Evolutionary conservation across 2,797 vertebrate genomes (phyloP), one percentile per base, ranked within the genome.

Genomic region (Enteromius unitaeniatus): DNA sequence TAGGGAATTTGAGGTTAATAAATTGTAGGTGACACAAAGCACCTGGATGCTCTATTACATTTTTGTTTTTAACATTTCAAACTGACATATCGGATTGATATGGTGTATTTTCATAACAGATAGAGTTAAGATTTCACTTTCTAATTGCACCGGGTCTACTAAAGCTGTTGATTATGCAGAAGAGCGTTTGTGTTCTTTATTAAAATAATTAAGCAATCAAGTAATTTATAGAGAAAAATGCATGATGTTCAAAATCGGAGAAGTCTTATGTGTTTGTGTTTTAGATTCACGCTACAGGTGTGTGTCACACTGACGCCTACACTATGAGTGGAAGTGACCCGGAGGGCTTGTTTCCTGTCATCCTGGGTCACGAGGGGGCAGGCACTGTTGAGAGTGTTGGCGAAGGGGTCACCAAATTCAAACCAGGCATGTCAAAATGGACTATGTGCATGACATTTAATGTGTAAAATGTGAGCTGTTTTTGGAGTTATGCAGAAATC

Each of bases 261-360:
- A 55, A 19, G 21, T 53, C 13, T 34, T 62, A 15, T 15, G 2
- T 60, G 55, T n/a, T 19, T 55, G 23, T 78, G 86, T 83, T 82
- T 49, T 88, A 99, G 98, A 87, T 99, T 83, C 87, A 96, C 79
- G 97, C 98, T 64, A 98, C 98, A 10, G 98, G 95, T 0, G 96
- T 99, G 79, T 99, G 98, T 88, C 98, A 99, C 85, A 99, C 98
- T 0, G 98, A 99, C 26, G 96, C 97, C 65, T 97, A 98, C 87
- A 99, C 97, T 1, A 92, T 99, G 87, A 98, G 97, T 14, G 98
- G 98, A 76, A 96, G 95, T 67, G 97, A 99, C 91, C 96, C 97
- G 0, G 97, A 99, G 90, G 98, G 98, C 1, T 93, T 95, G 72
- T 99, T 99, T 88, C 98, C 98, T 0, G 97, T 97, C 76, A 97